These are phyloP conservation scores for Ommatoiulus sabulosus DNA, from an alignment of 2,888 invertebrate species.

Conservation along the genomic window DNA sequence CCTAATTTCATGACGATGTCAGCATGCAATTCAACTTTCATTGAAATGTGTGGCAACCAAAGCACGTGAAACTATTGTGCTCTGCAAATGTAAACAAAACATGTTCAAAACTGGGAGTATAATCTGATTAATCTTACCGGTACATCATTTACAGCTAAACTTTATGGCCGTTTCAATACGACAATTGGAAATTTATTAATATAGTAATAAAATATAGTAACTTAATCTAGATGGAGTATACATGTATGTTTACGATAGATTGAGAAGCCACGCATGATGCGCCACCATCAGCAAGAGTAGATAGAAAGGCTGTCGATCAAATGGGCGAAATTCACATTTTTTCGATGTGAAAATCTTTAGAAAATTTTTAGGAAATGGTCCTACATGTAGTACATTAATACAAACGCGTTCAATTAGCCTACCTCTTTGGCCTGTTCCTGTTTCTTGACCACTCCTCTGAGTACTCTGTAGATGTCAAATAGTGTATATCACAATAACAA, in stretches of 20 bases:
- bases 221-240: no score
- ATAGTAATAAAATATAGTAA: no score
- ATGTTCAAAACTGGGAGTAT: background rate
- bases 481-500: background rate
- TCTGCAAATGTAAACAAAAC: background rate
- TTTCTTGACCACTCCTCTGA: conserved; percentile 41
- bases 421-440: conserved; percentile 11
- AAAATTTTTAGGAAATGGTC: no score
- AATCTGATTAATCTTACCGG: background rate
- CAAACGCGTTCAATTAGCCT: background rate
- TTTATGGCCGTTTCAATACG: no score
- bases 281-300: background rate
- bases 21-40: background rate
- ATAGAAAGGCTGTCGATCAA: background rate
- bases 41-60: background rate
- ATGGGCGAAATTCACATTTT: background rate
- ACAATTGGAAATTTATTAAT: no score
- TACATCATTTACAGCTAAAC: background rate
- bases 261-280: background rate
- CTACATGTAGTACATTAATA: background rate
- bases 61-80: background rate
- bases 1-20: background rate
- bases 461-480: conserved; percentile 23
- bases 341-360: background rate
- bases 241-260: background rate